Conservation (phyloP, 2,113 vertebrate species). For the Fregata magnificens region DNA sequence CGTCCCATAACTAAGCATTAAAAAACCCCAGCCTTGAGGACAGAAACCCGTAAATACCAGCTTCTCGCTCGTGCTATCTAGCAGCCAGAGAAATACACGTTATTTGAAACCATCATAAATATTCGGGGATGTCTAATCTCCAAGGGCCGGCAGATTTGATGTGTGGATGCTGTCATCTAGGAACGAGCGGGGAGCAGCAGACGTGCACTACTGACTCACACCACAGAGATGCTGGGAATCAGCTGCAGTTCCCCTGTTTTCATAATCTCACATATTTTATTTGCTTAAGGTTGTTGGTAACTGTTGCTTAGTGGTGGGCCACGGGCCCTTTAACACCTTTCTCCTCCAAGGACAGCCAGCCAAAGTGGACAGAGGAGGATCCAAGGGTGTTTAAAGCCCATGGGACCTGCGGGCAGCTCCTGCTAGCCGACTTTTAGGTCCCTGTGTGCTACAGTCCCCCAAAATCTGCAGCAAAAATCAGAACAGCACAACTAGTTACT, state of each 20-base stretch:
- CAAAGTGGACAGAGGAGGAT: not conserved
- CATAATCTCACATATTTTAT: slow-evolving; percentile 31
- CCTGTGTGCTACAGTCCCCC: no score
- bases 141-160: not conserved
- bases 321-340: slow-evolving; percentile 4
- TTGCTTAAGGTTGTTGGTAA: slow-evolving; percentile 69
- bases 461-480: not conserved
- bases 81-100: not conserved
- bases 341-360: slow-evolving; percentile 7
- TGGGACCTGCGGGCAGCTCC: not conserved
- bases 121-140: not conserved
- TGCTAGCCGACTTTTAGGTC: not conserved
- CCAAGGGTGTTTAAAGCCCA: not conserved
- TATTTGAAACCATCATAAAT: not conserved
- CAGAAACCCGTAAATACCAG: not conserved
- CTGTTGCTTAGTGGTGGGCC: slow-evolving; percentile 60
- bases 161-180: slow-evolving; percentile 26
- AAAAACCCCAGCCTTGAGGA: not conserved
- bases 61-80: not conserved
- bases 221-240: not conserved
- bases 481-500: not conserved
- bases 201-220: slow-evolving; percentile 29
- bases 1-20: rapidly evolving
- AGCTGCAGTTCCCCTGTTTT: slow-evolving; percentile 31
- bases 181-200: not conserved